Evolutionary conservation across 2,113 vertebrate genomes (phyloP), one percentile per base, ranked within the genome.

Genomic region (Urocitellus parryii): DNA sequence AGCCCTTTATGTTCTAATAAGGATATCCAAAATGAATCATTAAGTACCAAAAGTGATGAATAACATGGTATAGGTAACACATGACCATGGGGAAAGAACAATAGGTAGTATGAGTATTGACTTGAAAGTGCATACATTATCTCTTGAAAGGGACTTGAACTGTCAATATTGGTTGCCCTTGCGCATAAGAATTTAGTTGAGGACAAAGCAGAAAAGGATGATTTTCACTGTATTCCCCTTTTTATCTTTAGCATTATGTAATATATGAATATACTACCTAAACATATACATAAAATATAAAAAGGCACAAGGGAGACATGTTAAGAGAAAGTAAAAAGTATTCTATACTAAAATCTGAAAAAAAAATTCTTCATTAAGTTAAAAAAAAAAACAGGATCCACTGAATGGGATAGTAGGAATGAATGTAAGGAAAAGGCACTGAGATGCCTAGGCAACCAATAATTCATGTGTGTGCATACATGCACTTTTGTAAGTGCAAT

Each of bases 231-330:
- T 39, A 51, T 79, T 79, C 56, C 34, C 39, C 32, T 42, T 97
- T 85, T 89, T 27, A 80, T 70, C 51, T 92, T 89, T 51, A 92
- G 56, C 94, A 85, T 83, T 88, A 73, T 24, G 17, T 88, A 67
- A 68, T 70, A 70, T 77, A 14, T 86, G 42, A 94, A 83, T 83
- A 83, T 48, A 74, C 0, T 83, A 82, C 9, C 14, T 87, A 74
- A 1, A 63, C 2, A 61, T 42, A 84, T 12, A 65, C 0, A 92
- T 29, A 87, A 92, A 48, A 45, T 11, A 67, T 10, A 34, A 70
- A 79, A 90, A 90, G 32, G 8, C 39, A 53, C 10, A 51, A 14
- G n/a, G 86, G 29, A 58, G 42, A 77, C 58, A 91, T 80, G 63
- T 67, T 67, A 18, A 85, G 37, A 96, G 67, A 89, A 72, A 74